Percentiles rank a stretch among this genome's conserved stretches.
phyloP scores from a whole-genome alignment of 2,113 vertebrate species.

The Cavia aperea region DNA sequence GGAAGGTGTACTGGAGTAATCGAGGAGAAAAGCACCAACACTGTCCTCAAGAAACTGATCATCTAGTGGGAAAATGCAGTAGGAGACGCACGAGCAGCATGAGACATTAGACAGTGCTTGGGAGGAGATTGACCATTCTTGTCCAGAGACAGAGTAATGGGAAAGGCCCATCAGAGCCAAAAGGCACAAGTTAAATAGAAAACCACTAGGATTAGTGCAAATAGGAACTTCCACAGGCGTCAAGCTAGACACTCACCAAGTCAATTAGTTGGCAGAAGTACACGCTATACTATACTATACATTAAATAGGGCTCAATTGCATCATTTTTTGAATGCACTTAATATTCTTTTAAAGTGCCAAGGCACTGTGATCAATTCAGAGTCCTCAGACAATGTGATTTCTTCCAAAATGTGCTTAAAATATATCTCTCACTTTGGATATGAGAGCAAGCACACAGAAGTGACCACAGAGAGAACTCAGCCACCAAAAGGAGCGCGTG shows the following conservation, averaged over 20 bases:
- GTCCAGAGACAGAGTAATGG: neutral
- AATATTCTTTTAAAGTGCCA: neutral
- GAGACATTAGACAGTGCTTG: neutral
- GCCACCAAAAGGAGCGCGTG: neutral
- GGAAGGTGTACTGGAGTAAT: neutral
- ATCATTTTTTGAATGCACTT: conserved; percentile 1
- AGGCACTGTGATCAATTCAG: neutral
- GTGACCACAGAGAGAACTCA: neutral
- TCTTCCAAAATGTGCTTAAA: neutral
- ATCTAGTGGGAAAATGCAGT: neutral
- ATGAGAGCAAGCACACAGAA: neutral
- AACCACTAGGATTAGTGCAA: neutral
- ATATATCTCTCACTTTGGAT: neutral
- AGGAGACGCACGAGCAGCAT: neutral
- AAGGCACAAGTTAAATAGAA: neutral
- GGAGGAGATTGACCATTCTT: neutral
- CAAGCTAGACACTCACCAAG: neutral
- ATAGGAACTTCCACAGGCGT: neutral
- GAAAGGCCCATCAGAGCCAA: neutral
- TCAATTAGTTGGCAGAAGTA: neutral
- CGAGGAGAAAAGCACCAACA: neutral
- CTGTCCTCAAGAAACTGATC: neutral
- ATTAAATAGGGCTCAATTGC: neutral
- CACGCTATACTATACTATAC: neutral
- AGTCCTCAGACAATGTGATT: neutral